Conservation (phyloP, 2,888 invertebrate species). For the Xestobium rufovillosum region DNA sequence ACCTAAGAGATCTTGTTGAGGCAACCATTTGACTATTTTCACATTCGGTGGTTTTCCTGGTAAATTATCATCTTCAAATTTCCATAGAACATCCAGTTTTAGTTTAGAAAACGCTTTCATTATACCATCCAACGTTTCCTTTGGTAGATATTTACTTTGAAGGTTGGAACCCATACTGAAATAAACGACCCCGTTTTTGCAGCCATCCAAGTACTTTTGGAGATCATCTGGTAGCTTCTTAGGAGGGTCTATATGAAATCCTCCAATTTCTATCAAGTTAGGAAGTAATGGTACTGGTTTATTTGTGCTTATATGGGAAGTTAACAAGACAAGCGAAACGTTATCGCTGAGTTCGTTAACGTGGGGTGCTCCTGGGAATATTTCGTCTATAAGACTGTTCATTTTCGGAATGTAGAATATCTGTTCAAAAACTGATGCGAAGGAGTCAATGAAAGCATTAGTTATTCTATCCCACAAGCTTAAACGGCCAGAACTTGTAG, state of each 20-base stretch:
- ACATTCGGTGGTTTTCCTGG: slow-evolving; percentile 9
- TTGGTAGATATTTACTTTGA: slow-evolving; percentile 41
- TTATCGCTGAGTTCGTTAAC: slow-evolving; percentile 19
- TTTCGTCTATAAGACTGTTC: slow-evolving; percentile 16
- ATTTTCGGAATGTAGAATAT: slow-evolving; percentile 14
- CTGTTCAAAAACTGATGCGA: slow-evolving; percentile 11
- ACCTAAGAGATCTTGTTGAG: slow-evolving; percentile 14
- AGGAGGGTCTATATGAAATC: not conserved
- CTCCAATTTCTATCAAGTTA: slow-evolving; percentile 43
- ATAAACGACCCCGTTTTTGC: slow-evolving; percentile 43
- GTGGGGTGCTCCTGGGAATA: slow-evolving; percentile 19
- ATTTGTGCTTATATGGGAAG: slow-evolving; percentile 33
- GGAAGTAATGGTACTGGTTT: slow-evolving; percentile 46
- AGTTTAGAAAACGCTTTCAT: slow-evolving; percentile 41
- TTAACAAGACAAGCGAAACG: slow-evolving; percentile 22
- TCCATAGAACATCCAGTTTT: slow-evolving; percentile 44
- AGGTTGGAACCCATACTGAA: slow-evolving; percentile 47
- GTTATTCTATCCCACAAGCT: slow-evolving; percentile 24
- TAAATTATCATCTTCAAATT: slow-evolving; percentile 38
- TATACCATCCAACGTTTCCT: slow-evolving; percentile 37
- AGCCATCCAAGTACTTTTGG: slow-evolving; percentile 40
- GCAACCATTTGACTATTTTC: slow-evolving; percentile 13
- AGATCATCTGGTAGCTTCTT: slow-evolving; percentile 30
- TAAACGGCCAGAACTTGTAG: slow-evolving; percentile 22
- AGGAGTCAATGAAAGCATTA: slow-evolving; percentile 20